Evolutionary conservation across 1,140 invertebrate genomes (phyloP), one percentile per base, ranked within the genome.

Genomic region (Drosophila oshimai): DNA sequence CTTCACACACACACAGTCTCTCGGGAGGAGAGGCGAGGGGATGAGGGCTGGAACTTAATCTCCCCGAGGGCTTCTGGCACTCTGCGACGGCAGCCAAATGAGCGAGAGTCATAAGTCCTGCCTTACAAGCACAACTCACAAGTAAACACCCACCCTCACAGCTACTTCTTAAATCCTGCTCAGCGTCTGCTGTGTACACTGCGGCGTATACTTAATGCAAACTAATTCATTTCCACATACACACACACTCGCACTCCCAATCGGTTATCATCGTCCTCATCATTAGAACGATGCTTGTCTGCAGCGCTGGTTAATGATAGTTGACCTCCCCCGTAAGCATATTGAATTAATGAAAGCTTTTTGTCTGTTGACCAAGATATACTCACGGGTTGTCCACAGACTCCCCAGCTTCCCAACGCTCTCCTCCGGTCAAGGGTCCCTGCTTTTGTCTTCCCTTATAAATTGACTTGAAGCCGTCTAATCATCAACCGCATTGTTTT

Each of bases 191-290:
- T 50, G 64, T 50, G 53, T 60, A 58, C 39, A 49, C 53, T 73
- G 51, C 34, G 67, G 75, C 72, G 81, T 76, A 81, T 86, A 76
- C 81, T 86, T 87, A 87, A 87, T 87, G 81, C 55, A 74, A 87
- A 87, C 76, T 87, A 87, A 87, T 87, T 87, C 77, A 87, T 87
- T 81, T 67, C 79, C 81, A 73, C 41, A 72, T 33, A 64, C 18
- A 55, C 41, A 47, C 33, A 33, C 49, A 41, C 36, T 36, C 47
- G 42, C 50, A 29, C 41, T 45, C 45, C 76, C 72, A 74, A 50
- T 51, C 47, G 69, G 46, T 65, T 45, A 72, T 72, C 46, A 51
- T 73, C 68, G 53, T 51, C 69, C 53, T 45, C 37, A 53, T 50
- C 67, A 71, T 71, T 28, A 71, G 51, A 46, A 61, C 68, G 44